phyloP scores from a whole-genome alignment of 2,888 invertebrate genomes.

The Hemithea aestivaria region DNA sequence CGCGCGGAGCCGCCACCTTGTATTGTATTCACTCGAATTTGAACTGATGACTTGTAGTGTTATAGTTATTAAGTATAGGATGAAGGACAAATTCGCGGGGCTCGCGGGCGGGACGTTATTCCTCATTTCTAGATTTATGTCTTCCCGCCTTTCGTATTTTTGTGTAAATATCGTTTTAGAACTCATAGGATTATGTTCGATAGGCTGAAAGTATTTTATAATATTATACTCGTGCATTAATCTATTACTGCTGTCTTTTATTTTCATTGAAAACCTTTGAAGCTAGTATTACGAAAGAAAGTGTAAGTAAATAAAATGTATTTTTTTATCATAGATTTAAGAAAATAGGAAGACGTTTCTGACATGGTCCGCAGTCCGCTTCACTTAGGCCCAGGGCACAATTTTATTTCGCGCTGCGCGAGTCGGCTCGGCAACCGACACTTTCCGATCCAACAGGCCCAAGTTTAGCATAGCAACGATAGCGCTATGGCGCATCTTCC shows the following conservation, averaged over 20 bases:
- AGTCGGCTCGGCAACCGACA: too few relatives aligned
- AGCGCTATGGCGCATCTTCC: too few relatives aligned
- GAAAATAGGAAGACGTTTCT: too few relatives aligned
- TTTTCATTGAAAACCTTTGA: conserved; percentile 13
- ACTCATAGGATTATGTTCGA: conserved; percentile 71
- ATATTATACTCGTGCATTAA: conserved; percentile 71
- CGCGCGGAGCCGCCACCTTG: conserved; percentile 31
- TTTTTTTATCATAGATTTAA: too few relatives aligned
- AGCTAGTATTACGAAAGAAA: too few relatives aligned
- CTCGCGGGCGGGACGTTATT: conserved; percentile 36
- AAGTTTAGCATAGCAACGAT: too few relatives aligned
- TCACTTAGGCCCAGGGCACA: too few relatives aligned
- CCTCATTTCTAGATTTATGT: conserved; percentile 45
- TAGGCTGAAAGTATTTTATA: conserved; percentile 77
- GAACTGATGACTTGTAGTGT: conserved; percentile 24
- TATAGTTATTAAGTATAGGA: conserved; percentile 30
- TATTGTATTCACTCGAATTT: conserved; percentile 34
- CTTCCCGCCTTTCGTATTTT: conserved; percentile 59
- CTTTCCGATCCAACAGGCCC: too few relatives aligned
- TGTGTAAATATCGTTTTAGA: conserved; percentile 73
- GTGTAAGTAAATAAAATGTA: conserved; percentile 1
- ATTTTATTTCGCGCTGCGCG: too few relatives aligned
- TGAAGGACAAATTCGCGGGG: conserved; percentile 34
- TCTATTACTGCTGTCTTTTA: conserved; percentile 40
- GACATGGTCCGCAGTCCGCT: too few relatives aligned